Evolutionary conservation across 37 sponge, comb jelly and placozoan genomes (phyloP), one percentile per base, ranked within the genome.

Genomic region (Haliclona indistincta): DNA sequence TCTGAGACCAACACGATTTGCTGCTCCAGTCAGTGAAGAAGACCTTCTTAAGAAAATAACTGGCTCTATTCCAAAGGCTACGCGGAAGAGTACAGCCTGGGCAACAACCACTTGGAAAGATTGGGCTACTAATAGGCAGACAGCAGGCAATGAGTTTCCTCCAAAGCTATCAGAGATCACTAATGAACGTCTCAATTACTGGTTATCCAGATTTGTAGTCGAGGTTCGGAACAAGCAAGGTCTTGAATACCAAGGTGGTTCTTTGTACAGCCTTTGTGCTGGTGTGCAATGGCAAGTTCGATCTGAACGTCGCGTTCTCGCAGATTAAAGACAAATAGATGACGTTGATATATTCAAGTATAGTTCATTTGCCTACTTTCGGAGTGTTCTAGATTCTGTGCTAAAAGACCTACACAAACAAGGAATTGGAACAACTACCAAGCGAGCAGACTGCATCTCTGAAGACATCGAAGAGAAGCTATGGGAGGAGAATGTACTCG

Each of bases 1-100:
- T n/a, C n/a, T n/a, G n/a, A n/a, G n/a, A n/a, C 51, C 51, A 10
- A 47, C 51, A 10, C 11, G 60, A n/a, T 58, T 58, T 58, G 60
- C 22, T 58, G 28, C 11, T 7, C 60, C 60, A n/a, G 60, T 58
- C 28, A 25, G 26, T 58, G 60, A 58, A 58, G 6, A n/a, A 11
- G 60, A 58, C 28, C 11, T 58, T 25, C 25, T 58, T 7, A n/a
- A 20, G 6, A 58, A 58, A 20, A 58, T 58, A 11, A 58, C 11
- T 20, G 28, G n/a, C 13, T 6, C 26, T 20, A 58, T 58, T 6
- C 60, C 60, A 6, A 58, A n/a, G 25, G 13, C 60, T 58, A 58
- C 60, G 25, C 11, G 28, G 28, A 58, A 58, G 22, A 25, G 26
- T n/a, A 58, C 28, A 25, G 60, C 13, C n/a, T 58, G 60, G 60